Percentiles rank a stretch among this genome's conserved stretches.
Evolutionary conservation across 2,797 vertebrate species (phyloP).

Genomic region (Chrosomus eos): DNA sequence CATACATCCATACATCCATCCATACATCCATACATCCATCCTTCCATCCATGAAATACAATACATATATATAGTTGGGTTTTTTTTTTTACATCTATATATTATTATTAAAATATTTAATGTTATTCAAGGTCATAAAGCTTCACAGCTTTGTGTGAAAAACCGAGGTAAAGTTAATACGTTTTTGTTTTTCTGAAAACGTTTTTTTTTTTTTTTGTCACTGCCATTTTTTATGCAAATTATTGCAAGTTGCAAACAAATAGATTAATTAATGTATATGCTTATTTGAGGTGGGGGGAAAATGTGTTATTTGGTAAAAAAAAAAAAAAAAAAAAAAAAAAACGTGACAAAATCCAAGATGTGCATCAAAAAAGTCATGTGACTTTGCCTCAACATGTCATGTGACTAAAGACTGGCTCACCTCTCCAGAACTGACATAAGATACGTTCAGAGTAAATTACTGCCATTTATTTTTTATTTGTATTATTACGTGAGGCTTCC

Average conservation of each 20-base stretch:
- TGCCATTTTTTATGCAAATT: background rate
- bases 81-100: too few species aligned
- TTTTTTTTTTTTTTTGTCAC: background rate
- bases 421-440: too few species aligned
- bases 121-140: background rate
- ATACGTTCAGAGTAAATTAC: background rate
- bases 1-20: fast-evolving
- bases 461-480: background rate
- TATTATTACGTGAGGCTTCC: background rate
- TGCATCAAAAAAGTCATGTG: background rate
- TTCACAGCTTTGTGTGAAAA: background rate
- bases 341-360: background rate
- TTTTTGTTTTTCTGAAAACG: background rate
- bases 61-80: background rate
- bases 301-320: background rate
- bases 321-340: background rate
- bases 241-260: too few species aligned
- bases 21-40: too few species aligned
- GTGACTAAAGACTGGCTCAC: background rate
- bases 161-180: too few species aligned
- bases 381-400: background rate
- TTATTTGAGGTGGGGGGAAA: background rate
- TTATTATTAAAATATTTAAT: background rate
- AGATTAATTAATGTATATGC: background rate
- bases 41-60: background rate